A percentile compares a stretch with the other conserved stretches of the same genome.
Conservation (phyloP, 2,888 invertebrate species). For the Myathropa florea region DNA sequence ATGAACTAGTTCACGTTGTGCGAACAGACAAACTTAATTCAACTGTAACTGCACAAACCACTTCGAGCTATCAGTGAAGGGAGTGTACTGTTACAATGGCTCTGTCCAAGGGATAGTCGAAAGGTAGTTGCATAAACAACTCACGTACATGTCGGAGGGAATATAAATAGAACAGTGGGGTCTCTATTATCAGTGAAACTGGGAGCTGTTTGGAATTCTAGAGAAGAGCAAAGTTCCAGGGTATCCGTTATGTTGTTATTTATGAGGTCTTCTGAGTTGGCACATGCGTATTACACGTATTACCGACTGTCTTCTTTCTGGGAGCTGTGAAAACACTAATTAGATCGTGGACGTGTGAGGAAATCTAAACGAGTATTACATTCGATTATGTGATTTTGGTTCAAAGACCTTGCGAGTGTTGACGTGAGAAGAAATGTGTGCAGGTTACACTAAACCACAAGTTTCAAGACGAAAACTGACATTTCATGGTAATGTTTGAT, state of each 20-base stretch:
- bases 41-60: background rate
- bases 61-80: background rate
- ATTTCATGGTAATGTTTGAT: too few species aligned
- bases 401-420: background rate
- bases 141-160: background rate
- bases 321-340: background rate
- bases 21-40: slow-evolving; percentile 2
- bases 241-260: background rate
- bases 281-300: background rate
- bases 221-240: background rate
- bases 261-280: background rate
- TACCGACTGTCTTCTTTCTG: background rate
- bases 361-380: background rate
- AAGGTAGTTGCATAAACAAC: background rate
- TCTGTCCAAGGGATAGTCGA: background rate
- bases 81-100: background rate
- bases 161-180: background rate
- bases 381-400: background rate
- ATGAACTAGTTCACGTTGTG: slow-evolving; percentile 47
- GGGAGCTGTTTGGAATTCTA: background rate
- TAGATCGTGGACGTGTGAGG: background rate
- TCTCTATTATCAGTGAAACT: background rate
- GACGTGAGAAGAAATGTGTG: background rate
- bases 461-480: too few species aligned
- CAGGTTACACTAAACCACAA: too few species aligned